A percentile compares a stretch with the other conserved stretches of the same genome.
Conservation (phyloP, 2,888 invertebrate genomes). For the Platycnemis pennipes region DNA sequence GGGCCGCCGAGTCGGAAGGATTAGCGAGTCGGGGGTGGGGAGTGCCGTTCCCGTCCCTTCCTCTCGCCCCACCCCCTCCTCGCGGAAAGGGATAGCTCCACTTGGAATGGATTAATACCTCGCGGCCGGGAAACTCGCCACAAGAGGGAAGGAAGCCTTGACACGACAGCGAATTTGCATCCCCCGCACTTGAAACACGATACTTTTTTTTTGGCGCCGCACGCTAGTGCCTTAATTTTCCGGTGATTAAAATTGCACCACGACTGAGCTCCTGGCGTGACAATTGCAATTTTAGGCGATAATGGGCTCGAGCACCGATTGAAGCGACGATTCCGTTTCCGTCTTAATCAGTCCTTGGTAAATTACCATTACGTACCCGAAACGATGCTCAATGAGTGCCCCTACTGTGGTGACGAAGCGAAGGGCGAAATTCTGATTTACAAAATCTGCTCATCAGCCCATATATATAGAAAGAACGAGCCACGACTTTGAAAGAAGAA, state of each 20-base stretch:
- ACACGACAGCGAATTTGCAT: background rate
- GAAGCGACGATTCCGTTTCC: too few species aligned
- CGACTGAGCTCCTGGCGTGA: too few species aligned
- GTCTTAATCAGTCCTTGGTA: too few species aligned
- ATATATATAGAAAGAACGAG: too few species aligned
- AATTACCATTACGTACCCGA: too few species aligned
- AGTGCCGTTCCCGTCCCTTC: background rate
- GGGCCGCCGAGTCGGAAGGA: background rate
- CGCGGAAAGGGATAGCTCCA: background rate
- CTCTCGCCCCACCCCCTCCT: background rate
- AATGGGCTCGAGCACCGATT: too few species aligned
- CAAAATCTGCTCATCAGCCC: too few species aligned
- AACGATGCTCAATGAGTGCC: too few species aligned
- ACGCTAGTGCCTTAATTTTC: background rate
- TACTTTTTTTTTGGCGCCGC: background rate
- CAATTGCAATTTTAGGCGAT: too few species aligned
- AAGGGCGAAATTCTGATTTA: too few species aligned
- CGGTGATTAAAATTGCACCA: background rate
- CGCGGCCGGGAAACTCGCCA: background rate
- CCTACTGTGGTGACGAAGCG: too few species aligned
- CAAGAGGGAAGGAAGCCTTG: background rate
- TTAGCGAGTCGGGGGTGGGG: background rate
- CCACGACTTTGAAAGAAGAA: too few species aligned
- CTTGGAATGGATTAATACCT: background rate
- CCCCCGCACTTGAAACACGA: background rate